Conservation (phyloP, 2,888 invertebrate species). For the Agonopterix alstromeriana region DNA sequence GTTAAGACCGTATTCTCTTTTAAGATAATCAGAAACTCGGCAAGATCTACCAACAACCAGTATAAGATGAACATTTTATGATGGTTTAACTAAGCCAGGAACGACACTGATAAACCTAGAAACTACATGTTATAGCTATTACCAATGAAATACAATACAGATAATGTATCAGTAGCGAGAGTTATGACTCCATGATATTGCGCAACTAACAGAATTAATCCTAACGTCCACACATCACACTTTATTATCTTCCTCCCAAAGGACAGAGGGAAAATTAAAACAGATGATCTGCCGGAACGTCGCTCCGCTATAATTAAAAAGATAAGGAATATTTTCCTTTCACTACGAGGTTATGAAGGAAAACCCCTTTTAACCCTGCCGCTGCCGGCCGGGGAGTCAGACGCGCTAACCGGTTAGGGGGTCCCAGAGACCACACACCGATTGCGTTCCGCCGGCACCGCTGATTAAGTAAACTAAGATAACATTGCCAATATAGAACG, state of each 20-base stretch:
- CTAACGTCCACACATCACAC: slow-evolving; percentile 21
- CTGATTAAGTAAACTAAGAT: slow-evolving; percentile 77
- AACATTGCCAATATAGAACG: slow-evolving; percentile 66
- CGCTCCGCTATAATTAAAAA: slow-evolving; percentile 71
- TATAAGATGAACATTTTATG: too few relatives aligned
- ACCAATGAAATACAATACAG: too few relatives aligned
- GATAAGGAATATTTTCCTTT: slow-evolving; percentile 73
- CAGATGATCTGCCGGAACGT: slow-evolving; percentile 65
- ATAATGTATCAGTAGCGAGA: too few relatives aligned
- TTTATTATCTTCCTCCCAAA: slow-evolving; percentile 42
- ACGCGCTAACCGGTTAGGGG: slow-evolving; percentile 55
- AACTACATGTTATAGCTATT: too few relatives aligned
- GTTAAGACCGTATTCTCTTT: too few relatives aligned
- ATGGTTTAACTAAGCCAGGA: too few relatives aligned
- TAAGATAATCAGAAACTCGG: too few relatives aligned
- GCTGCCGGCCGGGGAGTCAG: slow-evolving; percentile 25
- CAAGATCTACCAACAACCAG: too few relatives aligned
- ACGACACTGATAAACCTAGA: too few relatives aligned
- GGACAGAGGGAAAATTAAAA: slow-evolving; percentile 65
- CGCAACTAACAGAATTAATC: slow-evolving; percentile 14
- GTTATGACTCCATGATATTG: background rate
- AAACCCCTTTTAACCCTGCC: slow-evolving; percentile 47
- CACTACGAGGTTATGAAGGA: slow-evolving; percentile 38
- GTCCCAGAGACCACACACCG: slow-evolving; percentile 59
- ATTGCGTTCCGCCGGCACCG: slow-evolving; percentile 52